A percentile compares a stretch with the other conserved stretches of the same genome.
Conservation (phyloP, 2,888 invertebrate species). For the Idaea dimidiata region DNA sequence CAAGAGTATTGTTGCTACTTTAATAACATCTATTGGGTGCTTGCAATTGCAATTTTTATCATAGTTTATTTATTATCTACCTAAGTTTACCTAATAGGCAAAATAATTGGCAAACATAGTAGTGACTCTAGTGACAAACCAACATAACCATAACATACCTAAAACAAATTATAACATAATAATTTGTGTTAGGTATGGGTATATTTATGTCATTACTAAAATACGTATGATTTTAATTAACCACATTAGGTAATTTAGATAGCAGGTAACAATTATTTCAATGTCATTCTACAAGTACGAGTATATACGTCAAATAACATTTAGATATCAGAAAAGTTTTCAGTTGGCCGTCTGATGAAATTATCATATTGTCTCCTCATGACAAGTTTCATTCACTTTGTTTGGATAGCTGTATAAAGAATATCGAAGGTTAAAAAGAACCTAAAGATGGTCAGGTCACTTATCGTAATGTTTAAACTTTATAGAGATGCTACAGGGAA, state of each 20-base stretch:
- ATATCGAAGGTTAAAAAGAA: slow-evolving; percentile 33
- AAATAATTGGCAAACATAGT: neutral
- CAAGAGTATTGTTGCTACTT: no score
- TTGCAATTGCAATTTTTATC: no score
- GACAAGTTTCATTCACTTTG: slow-evolving; percentile 36
- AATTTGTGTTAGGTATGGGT: neutral
- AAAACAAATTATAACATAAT: neutral
- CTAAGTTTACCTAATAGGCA: neutral
- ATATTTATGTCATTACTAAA: neutral
- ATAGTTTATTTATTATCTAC: no score
- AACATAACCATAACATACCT: no score
- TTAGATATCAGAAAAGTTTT: neutral
- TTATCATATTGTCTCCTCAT: slow-evolving; percentile 39
- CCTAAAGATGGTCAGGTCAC: slow-evolving; percentile 1
- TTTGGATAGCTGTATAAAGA: slow-evolving; percentile 43
- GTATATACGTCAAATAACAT: neutral
- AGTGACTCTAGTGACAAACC: neutral
- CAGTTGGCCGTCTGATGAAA: slow-evolving; percentile 33
- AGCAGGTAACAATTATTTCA: neutral
- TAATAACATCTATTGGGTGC: no score
- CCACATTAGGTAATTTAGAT: neutral
- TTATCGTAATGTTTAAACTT: slow-evolving; percentile 16
- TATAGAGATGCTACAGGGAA: slow-evolving; percentile 5
- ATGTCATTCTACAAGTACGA: neutral
- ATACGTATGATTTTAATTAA: neutral